Evolutionary conservation across 2,888 invertebrate species (phyloP), one percentile per base, ranked within the genome.

Genomic region (Epicampocera succincta): DNA sequence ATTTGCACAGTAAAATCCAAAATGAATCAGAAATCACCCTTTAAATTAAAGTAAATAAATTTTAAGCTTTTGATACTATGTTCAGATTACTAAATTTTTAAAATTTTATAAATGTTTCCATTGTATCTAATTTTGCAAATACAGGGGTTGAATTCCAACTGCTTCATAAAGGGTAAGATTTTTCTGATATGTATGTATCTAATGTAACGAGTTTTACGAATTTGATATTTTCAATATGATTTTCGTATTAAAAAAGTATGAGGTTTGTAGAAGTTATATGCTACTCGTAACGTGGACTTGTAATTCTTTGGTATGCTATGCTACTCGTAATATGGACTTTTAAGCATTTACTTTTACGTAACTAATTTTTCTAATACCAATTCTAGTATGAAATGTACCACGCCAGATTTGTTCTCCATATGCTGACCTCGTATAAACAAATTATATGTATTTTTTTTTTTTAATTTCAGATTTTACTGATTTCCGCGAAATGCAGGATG

Each of bases 381-480:
- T n/a, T n/a, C n/a, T n/a, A n/a, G n/a, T 33, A 33, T 9, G 8
- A 9, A 33, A 33, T 33, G 33, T 9, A 8, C 8, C 9, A 33
- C 6, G 8, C 33, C 6, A 33, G 3, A 9, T 9, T n/a, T 9
- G 33, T 33, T 9, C 9, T 9, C 33, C 6, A 3, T 3, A 9
- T 1, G 3, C 33, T 33, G 33, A 6, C 8, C 8, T 33, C 33
- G 8, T 9, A 33, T 9, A 33, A 33, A 33, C 33, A 33, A 33
- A 8, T 33, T 33, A 33, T 29, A 29, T n/a, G n/a, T n/a, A n/a
- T 8, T 52, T 12, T 25, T 74, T 29, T 15, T 13, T 25, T 63
- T 40, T 38, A 6, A 63, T 87, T 89, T 2, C 87, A 91, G 91
- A 86, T 84, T 89, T 87, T 80, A 86, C 83, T 12, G 86, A 86